A percentile compares a stretch with the other conserved stretches of the same genome.
Evolutionary conservation across 2,797 vertebrate genomes (phyloP).

Genomic region (Etheostoma nigrum): DNA sequence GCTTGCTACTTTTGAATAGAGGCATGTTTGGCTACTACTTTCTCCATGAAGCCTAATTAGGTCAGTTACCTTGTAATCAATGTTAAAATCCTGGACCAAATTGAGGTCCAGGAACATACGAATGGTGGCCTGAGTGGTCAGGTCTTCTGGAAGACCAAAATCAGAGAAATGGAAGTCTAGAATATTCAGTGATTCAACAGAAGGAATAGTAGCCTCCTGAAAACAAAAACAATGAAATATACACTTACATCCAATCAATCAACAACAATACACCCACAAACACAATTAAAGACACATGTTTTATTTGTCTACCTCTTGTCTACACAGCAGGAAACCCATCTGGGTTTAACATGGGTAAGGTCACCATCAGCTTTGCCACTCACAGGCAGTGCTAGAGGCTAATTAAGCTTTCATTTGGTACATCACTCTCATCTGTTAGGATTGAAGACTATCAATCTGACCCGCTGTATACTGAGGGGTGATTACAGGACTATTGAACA

Average conservation of each 20-base stretch:
- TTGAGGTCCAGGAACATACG: constrained; percentile 93
- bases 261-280: background rate
- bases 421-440: background rate
- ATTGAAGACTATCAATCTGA: background rate
- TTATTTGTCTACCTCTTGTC: background rate
- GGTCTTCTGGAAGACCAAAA: constrained; percentile 87
- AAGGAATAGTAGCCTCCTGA: constrained; percentile 87
- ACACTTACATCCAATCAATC: too few relatives aligned
- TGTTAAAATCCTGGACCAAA: constrained; percentile 91
- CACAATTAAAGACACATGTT: background rate
- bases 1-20: background rate
- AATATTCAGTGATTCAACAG: constrained; percentile 87
- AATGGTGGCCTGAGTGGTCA: constrained; percentile 88
- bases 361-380: constrained; percentile 3
- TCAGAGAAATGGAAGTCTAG: constrained; percentile 91
- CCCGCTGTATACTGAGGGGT: background rate
- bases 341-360: background rate
- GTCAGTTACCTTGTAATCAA: constrained; percentile 88
- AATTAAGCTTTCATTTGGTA: constrained; percentile 17
- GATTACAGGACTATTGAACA: constrained; percentile 8
- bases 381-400: constrained; percentile 8
- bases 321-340: background rate
- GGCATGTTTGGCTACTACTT: background rate
- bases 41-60: too few relatives aligned
- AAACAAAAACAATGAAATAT: constrained; percentile 9